phyloP scores from a whole-genome alignment of 2,113 vertebrate species.

The Siniperca knerii region DNA sequence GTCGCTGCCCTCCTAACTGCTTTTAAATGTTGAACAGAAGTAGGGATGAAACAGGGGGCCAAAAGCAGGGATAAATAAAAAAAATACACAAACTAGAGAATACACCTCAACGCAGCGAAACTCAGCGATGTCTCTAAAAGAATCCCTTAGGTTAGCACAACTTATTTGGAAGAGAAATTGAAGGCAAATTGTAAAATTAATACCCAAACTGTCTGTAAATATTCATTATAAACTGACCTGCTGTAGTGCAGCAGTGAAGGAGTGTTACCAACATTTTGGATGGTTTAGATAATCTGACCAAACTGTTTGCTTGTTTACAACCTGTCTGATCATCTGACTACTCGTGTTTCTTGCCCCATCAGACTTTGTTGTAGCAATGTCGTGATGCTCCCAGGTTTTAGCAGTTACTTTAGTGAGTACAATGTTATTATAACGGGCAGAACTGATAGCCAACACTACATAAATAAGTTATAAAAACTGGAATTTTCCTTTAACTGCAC shows the following conservation, averaged over 20 bases:
- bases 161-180: background rate
- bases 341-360: background rate
- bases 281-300: background rate
- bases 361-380: background rate
- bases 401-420: background rate
- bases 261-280: background rate
- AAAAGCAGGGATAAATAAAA: background rate
- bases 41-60: conserved; percentile 23
- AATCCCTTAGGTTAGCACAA: background rate
- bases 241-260: background rate
- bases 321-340: background rate
- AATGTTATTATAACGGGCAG: background rate
- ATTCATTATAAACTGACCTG: background rate
- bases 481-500: background rate
- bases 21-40: conserved; percentile 17
- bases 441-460: background rate
- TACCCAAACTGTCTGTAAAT: background rate
- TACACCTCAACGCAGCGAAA: background rate
- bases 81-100: background rate
- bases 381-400: background rate
- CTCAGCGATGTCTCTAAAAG: background rate
- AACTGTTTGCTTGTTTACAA: background rate
- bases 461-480: background rate
- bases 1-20: conserved; percentile 15
- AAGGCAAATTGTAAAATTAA: background rate